Base-by-base conservation (phyloP, 2,888 invertebrate species). In the Tethea ocularis region DNA sequence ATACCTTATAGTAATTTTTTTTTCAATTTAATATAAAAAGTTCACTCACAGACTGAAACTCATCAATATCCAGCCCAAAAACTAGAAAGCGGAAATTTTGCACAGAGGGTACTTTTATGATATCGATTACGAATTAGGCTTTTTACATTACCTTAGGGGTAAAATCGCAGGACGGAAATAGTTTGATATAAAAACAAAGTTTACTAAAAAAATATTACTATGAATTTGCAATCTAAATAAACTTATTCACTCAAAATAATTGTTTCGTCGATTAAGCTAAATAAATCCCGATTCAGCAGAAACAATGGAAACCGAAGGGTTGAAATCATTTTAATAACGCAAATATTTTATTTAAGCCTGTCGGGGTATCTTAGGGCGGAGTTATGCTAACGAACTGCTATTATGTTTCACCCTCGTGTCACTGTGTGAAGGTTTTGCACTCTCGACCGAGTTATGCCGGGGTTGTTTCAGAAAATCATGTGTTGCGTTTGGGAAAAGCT, bases 351-450 rank as follows among this genome's bases (percentile, higher is more conserved):
- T 81, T 82, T 80, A 80, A 80, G 79, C 80, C 80, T 75, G 77
- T 73, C 72, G 77, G 80, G 80, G 78, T 74, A 76, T 76, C 78
- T 75, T 74, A 74, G 75, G 74, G 77, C 71, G 77, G 78, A 77
- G 83, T 84, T 87, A 90, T 91, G 87, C 85, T 91, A 91, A 91
- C 89, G 91, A 90, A 89, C 87, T 83, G 83, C 85, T 86, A 91
- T 91, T 90, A 91, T 92, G 85, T 84, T 78, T 80, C 80, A 80
- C 84, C 85, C 86, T 79, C 83, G 88, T 90, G 91, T 91, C 89
- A 92, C 88, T 90, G 89, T 92, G 92, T 91, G 90, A 92, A 92
- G 92, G 91, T 91, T 92, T 84, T 83, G 84, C 89, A 87, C 90
- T 88, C 88, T 87, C 91, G 90, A 90, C 91, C 91, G 91, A 91